Evolutionary conservation across 2,888 invertebrate species (phyloP), one percentile per base, ranked within the genome.

Genomic region (Oscheius sp.): DNA sequence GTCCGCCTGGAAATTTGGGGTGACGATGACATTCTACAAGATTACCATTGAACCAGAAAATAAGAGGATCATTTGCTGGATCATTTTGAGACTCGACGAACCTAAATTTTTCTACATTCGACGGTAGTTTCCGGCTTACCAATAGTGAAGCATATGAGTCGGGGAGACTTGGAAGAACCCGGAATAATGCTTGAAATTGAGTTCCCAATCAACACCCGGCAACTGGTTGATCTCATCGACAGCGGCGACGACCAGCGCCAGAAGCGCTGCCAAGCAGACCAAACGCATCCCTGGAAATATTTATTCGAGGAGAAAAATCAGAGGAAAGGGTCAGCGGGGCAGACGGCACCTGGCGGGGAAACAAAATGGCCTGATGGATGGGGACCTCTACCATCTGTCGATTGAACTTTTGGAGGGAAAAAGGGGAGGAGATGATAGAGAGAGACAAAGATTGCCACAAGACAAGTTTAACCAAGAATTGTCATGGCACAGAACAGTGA

Each of bases 141-240:
- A 90, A 81, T 90, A 90, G 78, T 90, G 90, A 6, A 90, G 86
- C 13, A 87, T 82, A 76, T 89, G 89, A 35, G 85, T 88, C 45
- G 88, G 87, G 1, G 89, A 87, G n/a, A 88, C 90, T 71, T 89
- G 85, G 71, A 87, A 75, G 77, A 85, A 87, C 45, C 87, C 87
- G 2, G 86, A 87, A 72, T 85, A 87, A 61, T 87, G 86, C 73
- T 85, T 85, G 80, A 86, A 86, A 75, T 84, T 82, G 35, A 82
- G 76, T 25, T 85, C 82, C 56, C 84, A 85, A 41, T 81, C 75
- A 35, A 86, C 77, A 45, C 86, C 86, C 1, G 86, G 86, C 43
- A 86, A 76, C 21, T 75, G 66, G 43, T 78, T 80, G 80, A 86
- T 86, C 79, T 86, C 85, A 43, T 71, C 73, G 63, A 43, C 63